Evolutionary conservation across 2,797 vertebrate genomes (phyloP).

Genomic region (Lepilemur septentrionalis): DNA sequence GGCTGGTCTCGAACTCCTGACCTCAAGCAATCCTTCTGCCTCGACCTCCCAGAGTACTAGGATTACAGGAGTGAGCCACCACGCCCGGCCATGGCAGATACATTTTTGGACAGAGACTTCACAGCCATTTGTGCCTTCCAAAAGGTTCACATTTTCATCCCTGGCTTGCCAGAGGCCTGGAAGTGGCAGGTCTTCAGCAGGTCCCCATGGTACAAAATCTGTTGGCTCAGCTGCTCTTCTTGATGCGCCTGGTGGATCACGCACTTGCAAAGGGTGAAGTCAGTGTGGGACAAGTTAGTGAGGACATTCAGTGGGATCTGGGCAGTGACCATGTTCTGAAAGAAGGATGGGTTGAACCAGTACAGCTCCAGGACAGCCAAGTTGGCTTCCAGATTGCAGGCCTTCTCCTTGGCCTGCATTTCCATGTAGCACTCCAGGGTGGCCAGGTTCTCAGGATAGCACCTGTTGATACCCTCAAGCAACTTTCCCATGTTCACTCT

Average conservation of each 20-base stretch:
- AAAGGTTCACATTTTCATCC: not conserved
- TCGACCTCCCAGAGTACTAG: too few relatives aligned
- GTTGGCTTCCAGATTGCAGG: slow-evolving; percentile 90
- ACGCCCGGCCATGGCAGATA: not conserved
- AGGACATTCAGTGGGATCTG: slow-evolving; percentile 94
- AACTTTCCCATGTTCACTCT: not conserved
- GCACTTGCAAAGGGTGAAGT: slow-evolving; percentile 95
- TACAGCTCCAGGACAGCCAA: slow-evolving; percentile 93
- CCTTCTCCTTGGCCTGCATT: slow-evolving; percentile 91
- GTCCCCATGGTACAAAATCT: not conserved
- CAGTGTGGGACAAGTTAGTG: slow-evolving; percentile 94
- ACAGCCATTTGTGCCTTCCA: not conserved
- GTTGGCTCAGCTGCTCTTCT: not conserved
- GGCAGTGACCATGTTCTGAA: slow-evolving; percentile 91
- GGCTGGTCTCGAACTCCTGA: too few relatives aligned
- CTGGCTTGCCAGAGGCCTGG: not conserved
- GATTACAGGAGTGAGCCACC: too few relatives aligned
- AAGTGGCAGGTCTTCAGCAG: not conserved
- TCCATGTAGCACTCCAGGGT: slow-evolving; percentile 93
- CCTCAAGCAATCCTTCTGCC: too few relatives aligned
- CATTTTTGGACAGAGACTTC: not conserved
- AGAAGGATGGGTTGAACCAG: slow-evolving; percentile 95
- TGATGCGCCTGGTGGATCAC: slow-evolving; percentile 94
- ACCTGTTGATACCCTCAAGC: slow-evolving; percentile 79
- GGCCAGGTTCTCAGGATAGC: slow-evolving; percentile 92